A percentile compares a stretch with the other conserved stretches of the same genome.
phyloP scores from a whole-genome alignment of 2,797 vertebrate species.

The Lerista edwardsae region DNA sequence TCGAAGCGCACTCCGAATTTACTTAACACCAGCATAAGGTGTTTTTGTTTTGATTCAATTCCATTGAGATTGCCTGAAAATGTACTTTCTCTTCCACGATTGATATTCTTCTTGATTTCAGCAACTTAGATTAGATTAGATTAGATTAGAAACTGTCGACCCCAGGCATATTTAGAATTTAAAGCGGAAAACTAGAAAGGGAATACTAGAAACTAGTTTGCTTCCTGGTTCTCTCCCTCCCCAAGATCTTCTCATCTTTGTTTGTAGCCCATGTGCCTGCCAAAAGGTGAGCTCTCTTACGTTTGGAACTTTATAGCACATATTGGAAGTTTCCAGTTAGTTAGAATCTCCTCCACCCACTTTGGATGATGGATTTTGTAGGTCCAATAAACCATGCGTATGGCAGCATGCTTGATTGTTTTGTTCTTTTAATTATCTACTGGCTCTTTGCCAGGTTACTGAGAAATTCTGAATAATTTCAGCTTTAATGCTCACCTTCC shows the following conservation, averaged over 20 bases:
- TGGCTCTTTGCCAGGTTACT: constrained; percentile 55
- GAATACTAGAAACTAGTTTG: too few relatives aligned
- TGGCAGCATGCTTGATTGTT: constrained; percentile 28
- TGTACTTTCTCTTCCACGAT: not conserved
- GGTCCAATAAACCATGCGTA: constrained; percentile 26
- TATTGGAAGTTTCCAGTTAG: constrained; percentile 50
- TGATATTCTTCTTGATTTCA: not conserved
- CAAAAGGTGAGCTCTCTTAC: not conserved
- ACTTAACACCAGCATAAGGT: not conserved
- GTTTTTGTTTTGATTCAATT: not conserved
- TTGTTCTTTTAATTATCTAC: constrained; percentile 41
- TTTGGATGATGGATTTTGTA: constrained; percentile 54
- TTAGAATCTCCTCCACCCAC: constrained; percentile 57
- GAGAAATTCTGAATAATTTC: constrained; percentile 37
- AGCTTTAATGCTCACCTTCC: constrained; percentile 53
- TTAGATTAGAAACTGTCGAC: constrained; percentile 3
- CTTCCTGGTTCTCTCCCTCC: not conserved
- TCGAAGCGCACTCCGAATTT: constrained; percentile 9
- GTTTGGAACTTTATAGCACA: constrained; percentile 15
- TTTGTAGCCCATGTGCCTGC: not conserved
- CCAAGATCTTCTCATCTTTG: not conserved
- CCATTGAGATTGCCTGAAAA: rapidly evolving
- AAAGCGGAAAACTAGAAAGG: not conserved
- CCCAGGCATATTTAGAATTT: constrained; percentile 19
- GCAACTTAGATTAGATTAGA: too few relatives aligned